phyloP scores from a whole-genome alignment of 2,113 vertebrate species.

The Psilopsiagon aurifrons region DNA sequence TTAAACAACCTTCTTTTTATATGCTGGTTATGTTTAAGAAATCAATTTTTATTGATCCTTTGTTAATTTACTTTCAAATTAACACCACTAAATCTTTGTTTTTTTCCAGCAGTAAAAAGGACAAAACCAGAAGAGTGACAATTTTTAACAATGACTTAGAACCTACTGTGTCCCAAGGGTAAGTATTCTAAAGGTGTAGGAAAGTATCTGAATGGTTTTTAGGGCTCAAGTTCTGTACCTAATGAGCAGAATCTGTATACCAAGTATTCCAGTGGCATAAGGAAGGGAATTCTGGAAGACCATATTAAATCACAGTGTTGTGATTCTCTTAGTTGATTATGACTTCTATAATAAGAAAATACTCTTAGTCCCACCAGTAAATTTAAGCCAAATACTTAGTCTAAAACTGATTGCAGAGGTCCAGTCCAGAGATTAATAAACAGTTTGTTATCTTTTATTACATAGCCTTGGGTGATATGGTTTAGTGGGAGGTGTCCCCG shows the following conservation, averaged over 20 bases:
- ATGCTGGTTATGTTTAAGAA: neutral
- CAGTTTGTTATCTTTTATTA: neutral
- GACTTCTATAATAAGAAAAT: neutral
- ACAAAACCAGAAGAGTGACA: neutral
- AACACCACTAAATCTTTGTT: neutral
- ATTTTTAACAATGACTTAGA: neutral
- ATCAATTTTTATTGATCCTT: neutral
- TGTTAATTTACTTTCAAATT: neutral
- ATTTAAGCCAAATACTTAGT: neutral
- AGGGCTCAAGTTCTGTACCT: neutral
- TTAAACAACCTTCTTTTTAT: neutral
- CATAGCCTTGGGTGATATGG: neutral
- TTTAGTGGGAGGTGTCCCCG: too few relatives aligned
- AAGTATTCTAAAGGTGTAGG: neutral
- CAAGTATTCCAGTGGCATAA: neutral
- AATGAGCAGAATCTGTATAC: neutral
- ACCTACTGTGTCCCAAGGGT: fast-evolving
- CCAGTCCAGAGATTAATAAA: neutral
- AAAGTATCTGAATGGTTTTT: neutral
- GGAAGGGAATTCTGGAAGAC: neutral
- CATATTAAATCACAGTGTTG: neutral
- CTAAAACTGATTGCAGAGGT: neutral
- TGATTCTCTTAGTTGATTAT: neutral
- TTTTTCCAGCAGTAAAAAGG: neutral
- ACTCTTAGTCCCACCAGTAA: neutral